phyloP scores from a whole-genome alignment of 2,888 invertebrate genomes.

The Crepidodera aurea region DNA sequence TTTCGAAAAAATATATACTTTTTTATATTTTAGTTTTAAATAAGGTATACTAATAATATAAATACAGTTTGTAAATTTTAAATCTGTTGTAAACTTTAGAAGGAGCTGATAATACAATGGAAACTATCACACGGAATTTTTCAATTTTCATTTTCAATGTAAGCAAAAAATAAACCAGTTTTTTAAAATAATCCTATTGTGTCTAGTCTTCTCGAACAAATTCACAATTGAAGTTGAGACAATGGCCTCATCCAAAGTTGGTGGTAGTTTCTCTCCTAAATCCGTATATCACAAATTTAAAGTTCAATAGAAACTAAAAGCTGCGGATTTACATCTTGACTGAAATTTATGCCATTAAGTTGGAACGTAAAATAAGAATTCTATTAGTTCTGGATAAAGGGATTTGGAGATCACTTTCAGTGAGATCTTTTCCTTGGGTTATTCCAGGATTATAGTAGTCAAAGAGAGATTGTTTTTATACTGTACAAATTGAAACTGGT shows the following conservation, averaged over 20 bases:
- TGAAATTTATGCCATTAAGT: slow-evolving; percentile 25
- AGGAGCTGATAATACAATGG: too few species aligned
- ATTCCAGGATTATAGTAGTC: not conserved
- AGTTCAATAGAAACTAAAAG: slow-evolving; percentile 30
- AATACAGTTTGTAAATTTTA: too few species aligned
- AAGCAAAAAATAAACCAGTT: too few species aligned
- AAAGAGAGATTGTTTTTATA: too few species aligned
- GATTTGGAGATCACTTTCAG: slow-evolving; percentile 3
- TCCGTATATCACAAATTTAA: slow-evolving; percentile 26
- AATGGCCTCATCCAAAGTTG: slow-evolving; percentile 24
- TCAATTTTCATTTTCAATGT: too few species aligned
- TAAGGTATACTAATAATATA: too few species aligned
- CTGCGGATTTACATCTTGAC: slow-evolving; percentile 26
- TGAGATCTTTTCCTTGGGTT: not conserved
- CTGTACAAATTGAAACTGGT: too few species aligned
- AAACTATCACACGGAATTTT: too few species aligned
- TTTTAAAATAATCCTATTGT: too few species aligned
- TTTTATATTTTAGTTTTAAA: too few species aligned
- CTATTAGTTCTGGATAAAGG: slow-evolving; percentile 18
- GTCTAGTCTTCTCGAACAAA: not conserved
- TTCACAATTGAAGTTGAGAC: slow-evolving; percentile 15
- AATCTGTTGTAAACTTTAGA: too few species aligned
- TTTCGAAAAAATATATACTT: too few species aligned
- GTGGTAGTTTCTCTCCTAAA: slow-evolving; percentile 22
- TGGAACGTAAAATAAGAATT: slow-evolving; percentile 17